Conservation (phyloP, 2,888 invertebrate genomes). For the Scelioninae gen. 1 region DNA sequence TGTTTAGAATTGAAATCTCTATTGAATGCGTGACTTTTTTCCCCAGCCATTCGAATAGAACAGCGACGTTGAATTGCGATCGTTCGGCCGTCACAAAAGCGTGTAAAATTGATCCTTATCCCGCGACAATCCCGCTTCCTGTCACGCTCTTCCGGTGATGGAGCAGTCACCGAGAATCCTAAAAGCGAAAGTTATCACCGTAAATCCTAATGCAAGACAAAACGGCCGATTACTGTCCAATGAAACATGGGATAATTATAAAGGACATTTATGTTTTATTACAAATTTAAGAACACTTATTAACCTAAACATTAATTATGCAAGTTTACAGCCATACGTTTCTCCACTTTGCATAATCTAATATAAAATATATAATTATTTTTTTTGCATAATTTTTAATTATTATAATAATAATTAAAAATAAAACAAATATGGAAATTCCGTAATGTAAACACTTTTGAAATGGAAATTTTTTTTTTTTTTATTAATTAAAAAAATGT, state of each 20-base stretch:
- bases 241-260: constrained; percentile 7
- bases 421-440: too few relatives aligned
- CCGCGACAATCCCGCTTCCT: constrained; percentile 64
- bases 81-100: constrained; percentile 63
- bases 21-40: constrained; percentile 38
- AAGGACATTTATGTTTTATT: background rate
- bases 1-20: constrained; percentile 39
- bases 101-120: constrained; percentile 67
- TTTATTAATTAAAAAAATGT: too few relatives aligned
- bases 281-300: constrained; percentile 3
- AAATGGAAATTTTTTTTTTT: too few relatives aligned
- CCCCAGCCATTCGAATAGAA: constrained; percentile 35
- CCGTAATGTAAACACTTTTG: too few relatives aligned
- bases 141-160: constrained; percentile 65
- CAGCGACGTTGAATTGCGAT: constrained; percentile 23
- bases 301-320: background rate
- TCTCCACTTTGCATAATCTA: too few relatives aligned
- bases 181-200: constrained; percentile 61
- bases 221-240: constrained; percentile 23
- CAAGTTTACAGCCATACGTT: too few relatives aligned
- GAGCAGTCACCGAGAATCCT: constrained; percentile 58
- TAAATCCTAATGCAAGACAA: constrained; percentile 43
- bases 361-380: too few relatives aligned
- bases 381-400: too few relatives aligned
- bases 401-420: too few relatives aligned